Evolutionary conservation across 2,797 vertebrate species (phyloP).

Genomic region (Molossus molossus): DNA sequence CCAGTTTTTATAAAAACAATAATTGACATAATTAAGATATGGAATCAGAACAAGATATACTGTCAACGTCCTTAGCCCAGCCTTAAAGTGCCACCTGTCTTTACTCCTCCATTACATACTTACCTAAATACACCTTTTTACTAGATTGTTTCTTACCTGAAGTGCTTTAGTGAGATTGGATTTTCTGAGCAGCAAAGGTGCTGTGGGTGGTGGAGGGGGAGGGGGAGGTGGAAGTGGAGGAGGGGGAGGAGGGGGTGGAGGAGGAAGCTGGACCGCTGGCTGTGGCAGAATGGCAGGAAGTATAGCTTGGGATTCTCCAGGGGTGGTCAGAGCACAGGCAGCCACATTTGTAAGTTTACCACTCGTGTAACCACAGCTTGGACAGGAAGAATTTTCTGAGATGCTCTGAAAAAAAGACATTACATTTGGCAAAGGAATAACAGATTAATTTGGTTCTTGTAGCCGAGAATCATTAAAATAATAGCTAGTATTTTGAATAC

Average conservation of each 20-base stretch:
- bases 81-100: not conserved
- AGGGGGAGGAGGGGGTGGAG: constrained; percentile 69
- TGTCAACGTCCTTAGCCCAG: not conserved
- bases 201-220: constrained; percentile 79
- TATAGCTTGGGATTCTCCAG: fast-evolving
- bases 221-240: constrained; percentile 80
- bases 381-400: constrained; percentile 83
- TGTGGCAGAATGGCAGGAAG: constrained; percentile 48
- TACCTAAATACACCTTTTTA: not conserved
- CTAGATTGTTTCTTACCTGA: constrained; percentile 86
- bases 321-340: not conserved
- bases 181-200: constrained; percentile 84
- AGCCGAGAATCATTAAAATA: not conserved
- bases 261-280: constrained; percentile 60
- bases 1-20: constrained; percentile 13
- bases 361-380: constrained; percentile 69
- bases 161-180: constrained; percentile 73
- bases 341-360: constrained; percentile 53
- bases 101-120: not conserved
- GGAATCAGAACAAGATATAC: constrained; percentile 7
- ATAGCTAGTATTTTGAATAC: not conserved
- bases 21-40: constrained; percentile 38
- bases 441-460: not conserved
- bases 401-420: constrained; percentile 80
- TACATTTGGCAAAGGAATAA: constrained; percentile 48